Conservation (phyloP, 2,888 invertebrate genomes). For the Nomada fabriciana region DNA sequence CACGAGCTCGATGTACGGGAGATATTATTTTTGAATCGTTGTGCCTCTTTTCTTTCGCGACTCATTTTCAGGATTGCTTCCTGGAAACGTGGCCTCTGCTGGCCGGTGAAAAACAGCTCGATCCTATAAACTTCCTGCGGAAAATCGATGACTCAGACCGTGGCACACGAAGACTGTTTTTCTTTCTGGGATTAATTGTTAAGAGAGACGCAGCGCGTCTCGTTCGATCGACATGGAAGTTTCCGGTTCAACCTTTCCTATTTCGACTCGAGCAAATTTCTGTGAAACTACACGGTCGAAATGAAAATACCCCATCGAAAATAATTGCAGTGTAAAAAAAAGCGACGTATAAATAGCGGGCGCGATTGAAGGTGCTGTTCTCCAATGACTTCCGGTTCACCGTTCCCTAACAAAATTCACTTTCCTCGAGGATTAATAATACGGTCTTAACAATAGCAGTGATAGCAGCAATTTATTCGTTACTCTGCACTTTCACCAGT, state of each 20-base stretch:
- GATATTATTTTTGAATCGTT: constrained; percentile 28
- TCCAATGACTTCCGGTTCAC: neutral
- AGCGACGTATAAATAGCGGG: neutral
- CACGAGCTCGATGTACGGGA: no score
- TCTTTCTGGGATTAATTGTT: neutral
- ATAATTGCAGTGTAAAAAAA: no score
- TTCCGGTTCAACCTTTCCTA: neutral
- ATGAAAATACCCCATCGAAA: no score
- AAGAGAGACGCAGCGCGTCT: neutral
- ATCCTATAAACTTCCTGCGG: neutral
- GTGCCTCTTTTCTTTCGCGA: constrained; percentile 25
- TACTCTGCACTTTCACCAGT: neutral
- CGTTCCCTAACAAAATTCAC: neutral
- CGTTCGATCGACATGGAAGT: neutral
- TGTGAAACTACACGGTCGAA: no score
- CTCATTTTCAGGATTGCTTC: constrained; percentile 16
- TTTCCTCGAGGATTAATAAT: neutral
- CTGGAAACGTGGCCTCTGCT: constrained; percentile 17
- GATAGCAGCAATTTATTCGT: neutral
- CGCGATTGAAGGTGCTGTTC: neutral
- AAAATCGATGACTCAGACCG: constrained; percentile 18
- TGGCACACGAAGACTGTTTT: neutral
- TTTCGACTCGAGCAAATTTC: neutral
- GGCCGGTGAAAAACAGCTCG: constrained; percentile 7
- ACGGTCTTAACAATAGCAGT: neutral